phyloP scores from a whole-genome alignment of 2,113 vertebrate genomes.

The Ardeotis arabs region DNA sequence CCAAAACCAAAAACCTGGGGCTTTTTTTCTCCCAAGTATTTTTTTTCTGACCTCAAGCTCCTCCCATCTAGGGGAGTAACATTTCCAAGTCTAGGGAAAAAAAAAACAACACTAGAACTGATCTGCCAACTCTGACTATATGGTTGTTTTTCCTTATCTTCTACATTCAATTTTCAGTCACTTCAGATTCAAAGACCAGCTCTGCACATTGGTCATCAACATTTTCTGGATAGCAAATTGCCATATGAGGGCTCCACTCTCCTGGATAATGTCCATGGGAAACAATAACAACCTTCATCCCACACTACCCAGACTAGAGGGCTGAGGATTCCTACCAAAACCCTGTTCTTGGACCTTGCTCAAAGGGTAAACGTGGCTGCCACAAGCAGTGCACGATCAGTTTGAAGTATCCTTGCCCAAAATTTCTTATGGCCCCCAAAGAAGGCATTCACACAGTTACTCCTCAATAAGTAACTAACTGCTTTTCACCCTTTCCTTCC shows the following conservation, averaged over 20 bases:
- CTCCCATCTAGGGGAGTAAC: fast-evolving
- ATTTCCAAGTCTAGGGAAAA: background rate
- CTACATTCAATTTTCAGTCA: background rate
- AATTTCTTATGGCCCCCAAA: background rate
- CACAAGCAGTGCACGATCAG: background rate
- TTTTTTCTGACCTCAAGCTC: background rate
- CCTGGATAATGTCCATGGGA: background rate
- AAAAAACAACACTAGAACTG: background rate
- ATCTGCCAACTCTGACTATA: background rate
- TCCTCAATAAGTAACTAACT: background rate
- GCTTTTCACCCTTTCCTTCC: background rate
- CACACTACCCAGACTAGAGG: background rate
- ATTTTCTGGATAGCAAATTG: background rate
- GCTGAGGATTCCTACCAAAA: background rate
- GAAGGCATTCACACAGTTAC: background rate
- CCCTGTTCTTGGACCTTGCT: background rate
- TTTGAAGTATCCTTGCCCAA: background rate
- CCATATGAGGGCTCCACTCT: background rate
- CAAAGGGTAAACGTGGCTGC: fast-evolving
- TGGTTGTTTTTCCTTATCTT: background rate
- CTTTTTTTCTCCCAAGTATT: background rate
- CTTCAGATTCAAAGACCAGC: background rate
- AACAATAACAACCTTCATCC: background rate
- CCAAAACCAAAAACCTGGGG: background rate
- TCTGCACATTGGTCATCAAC: background rate